phyloP scores from a whole-genome alignment of 1,140 invertebrate genomes.

The Fopius arisanus region DNA sequence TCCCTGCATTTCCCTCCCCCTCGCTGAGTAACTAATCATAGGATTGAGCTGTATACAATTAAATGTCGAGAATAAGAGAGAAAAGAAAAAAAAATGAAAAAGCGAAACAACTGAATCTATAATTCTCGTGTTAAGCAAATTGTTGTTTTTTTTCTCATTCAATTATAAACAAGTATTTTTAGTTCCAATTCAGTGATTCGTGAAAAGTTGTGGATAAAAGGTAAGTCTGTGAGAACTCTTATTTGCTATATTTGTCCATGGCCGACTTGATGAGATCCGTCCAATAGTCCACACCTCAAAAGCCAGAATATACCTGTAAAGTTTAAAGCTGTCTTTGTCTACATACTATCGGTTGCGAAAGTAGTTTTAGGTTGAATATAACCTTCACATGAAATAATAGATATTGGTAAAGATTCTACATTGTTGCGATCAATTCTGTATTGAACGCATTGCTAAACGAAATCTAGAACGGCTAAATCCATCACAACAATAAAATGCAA shows the following conservation, averaged over 20 bases:
- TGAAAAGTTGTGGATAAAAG: neutral
- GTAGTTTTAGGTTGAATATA: no score
- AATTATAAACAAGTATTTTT: neutral
- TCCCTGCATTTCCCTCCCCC: neutral
- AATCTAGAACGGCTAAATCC: no score
- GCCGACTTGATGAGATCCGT: neutral
- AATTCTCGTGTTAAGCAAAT: neutral
- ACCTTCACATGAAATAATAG: no score
- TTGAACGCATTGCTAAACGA: no score
- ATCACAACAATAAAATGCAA: no score
- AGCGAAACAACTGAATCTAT: neutral
- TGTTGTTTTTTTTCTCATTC: neutral
- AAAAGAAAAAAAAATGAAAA: neutral
- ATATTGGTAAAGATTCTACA: no score
- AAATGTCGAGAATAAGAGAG: neutral
- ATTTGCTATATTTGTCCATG: neutral
- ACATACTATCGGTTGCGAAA: no score
- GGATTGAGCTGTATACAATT: neutral
- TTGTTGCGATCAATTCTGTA: no score
- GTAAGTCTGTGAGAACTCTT: neutral
- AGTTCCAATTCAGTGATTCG: neutral
- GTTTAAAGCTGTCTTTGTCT: no score
- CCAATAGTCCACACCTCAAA: neutral
- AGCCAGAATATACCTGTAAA: no score
- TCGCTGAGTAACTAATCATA: neutral